These are phyloP conservation scores for Luffia ferchaultella DNA, from an alignment of 2,888 invertebrate species.

Conservation along the genomic window DNA sequence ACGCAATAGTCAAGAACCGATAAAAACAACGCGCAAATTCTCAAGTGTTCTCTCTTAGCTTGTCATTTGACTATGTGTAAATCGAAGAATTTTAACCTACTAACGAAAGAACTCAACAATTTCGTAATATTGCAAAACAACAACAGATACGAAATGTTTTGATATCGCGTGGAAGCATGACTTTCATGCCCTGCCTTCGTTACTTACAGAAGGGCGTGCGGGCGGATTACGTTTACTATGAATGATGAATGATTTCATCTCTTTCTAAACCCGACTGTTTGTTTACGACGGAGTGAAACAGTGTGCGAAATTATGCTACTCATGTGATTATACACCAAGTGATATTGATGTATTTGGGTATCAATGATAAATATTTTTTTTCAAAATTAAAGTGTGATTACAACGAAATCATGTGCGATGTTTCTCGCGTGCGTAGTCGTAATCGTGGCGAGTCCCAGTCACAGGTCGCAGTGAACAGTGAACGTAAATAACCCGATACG, in stretches of 20 bases:
- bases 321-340: constrained; percentile 59
- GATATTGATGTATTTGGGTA: constrained; percentile 58
- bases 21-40: constrained; percentile 60
- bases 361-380: too few relatives aligned
- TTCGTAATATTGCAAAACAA: constrained; percentile 28
- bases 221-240: constrained; percentile 67
- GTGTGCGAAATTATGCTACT: constrained; percentile 61
- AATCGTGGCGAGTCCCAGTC: too few relatives aligned
- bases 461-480: too few relatives aligned
- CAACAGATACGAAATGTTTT: constrained; percentile 48
- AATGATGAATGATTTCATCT: constrained; percentile 68
- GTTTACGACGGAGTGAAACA: constrained; percentile 61
- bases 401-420: constrained; percentile 39
- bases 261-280: constrained; percentile 62
- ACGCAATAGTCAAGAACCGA: constrained; percentile 59
- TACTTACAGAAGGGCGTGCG: constrained; percentile 57
- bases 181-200: constrained; percentile 61
- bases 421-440: too few relatives aligned
- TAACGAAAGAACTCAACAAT: constrained; percentile 20
- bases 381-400: constrained; percentile 32
- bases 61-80: not conserved
- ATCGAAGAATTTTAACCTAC: constrained; percentile 10
- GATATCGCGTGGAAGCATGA: constrained; percentile 54
- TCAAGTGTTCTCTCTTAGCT: constrained; percentile 24
- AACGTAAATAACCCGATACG: too few relatives aligned